Base-by-base conservation (phyloP, 2,797 vertebrate genomes). In the Leuciscus waleckii region DNA sequence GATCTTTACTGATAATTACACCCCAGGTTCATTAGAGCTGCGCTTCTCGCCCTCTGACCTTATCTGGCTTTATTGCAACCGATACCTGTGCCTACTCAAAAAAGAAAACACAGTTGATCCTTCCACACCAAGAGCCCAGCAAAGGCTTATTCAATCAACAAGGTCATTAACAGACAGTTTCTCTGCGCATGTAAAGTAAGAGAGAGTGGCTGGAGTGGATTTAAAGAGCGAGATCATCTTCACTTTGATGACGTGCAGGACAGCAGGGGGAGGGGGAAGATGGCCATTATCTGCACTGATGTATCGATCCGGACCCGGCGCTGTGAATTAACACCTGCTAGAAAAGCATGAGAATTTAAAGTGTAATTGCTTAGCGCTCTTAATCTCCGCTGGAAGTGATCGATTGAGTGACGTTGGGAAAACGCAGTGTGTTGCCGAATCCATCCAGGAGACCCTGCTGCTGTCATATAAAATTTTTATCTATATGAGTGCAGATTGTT, bases 311-410 rank as follows among this genome's bases (percentile, higher is more conserved):
- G 7, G 51, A 70, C 81, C 89, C 83, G 86, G 93, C 92, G 90
- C 93, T 95, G 93, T 95, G 96, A 96, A 96, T 96, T 95, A 94
- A 94, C 93, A 93, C 92, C 89, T 92, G 90, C 87, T 92, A 80
- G 93, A 96, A 93, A 85, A 92, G 88, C 92, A 92, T 93, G 92
- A 95, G 92, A 95, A 95, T 95, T 95, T 93, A 94, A 96, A 94
- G 91, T 76, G 91, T 95, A 95, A 96, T 96, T 95, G 93, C 92
- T 92, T 94, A 95, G 93, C 92, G 86, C 93, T 95, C 93, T 93
- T 95, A 95, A 95, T 96, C 95, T 94, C 93, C 91, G 91, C 93
- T 93, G 90, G 91, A 93, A 92, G 90, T 91, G 91, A 96, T 96
- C 94, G 93, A 96, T 97, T 93, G 90, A 91, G 75, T 92, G 90